phyloP scores from a whole-genome alignment of 2,113 vertebrate genomes.

The Gobius niger region DNA sequence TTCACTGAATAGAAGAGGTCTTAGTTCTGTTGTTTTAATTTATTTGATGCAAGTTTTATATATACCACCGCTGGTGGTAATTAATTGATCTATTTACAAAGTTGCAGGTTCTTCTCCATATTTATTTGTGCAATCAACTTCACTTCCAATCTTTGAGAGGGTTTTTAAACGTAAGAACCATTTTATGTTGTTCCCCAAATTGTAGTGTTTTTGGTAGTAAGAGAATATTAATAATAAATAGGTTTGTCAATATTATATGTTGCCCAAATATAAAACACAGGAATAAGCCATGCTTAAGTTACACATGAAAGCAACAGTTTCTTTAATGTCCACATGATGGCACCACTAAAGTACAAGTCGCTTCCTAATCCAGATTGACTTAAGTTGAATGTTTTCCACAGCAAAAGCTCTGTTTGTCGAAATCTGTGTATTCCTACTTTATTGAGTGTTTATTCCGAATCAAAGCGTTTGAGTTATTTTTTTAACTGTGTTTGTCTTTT shows the following conservation, averaged over 20 bases:
- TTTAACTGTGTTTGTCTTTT: constrained; percentile 35
- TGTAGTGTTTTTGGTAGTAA: not conserved
- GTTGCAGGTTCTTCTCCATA: not conserved
- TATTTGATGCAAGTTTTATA: not conserved
- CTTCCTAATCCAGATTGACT: no score
- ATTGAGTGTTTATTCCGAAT: not conserved
- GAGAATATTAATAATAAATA: not conserved
- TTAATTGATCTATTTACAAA: no score
- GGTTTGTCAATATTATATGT: not conserved
- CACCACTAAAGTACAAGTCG: not conserved
- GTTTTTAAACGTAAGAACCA: not conserved
- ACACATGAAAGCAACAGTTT: not conserved
- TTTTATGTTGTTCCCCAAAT: not conserved
- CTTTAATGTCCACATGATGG: not conserved
- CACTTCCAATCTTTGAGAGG: no score
- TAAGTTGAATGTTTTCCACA: no score
- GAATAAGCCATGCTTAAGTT: not conserved
- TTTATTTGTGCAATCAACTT: not conserved
- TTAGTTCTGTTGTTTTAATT: not conserved
- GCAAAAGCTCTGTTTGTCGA: not conserved
- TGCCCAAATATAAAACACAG: not conserved
- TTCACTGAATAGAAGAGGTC: not conserved
- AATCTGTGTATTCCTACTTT: not conserved
- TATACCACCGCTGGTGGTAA: not conserved
- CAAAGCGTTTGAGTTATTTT: not conserved